Conservation (phyloP, 2,797 vertebrate genomes). For the Pipistrellus pipistrellus region DNA sequence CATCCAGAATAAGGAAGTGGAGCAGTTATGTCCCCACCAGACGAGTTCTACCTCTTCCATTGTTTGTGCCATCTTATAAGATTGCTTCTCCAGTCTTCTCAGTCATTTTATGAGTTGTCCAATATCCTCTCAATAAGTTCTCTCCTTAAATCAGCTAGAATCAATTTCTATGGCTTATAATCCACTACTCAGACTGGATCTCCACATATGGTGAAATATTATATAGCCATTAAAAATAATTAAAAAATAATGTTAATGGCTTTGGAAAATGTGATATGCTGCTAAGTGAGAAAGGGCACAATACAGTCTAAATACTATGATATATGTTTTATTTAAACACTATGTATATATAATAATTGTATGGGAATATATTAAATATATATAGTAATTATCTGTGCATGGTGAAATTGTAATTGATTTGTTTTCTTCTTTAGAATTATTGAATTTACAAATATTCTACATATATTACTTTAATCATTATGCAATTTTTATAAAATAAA, state of each 20-base stretch:
- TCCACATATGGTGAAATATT: background rate
- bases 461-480: background rate
- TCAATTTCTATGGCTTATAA: background rate
- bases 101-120: background rate
- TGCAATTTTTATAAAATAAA: background rate
- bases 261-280: background rate
- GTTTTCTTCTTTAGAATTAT: background rate
- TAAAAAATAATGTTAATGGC: background rate
- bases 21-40: background rate
- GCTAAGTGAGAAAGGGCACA: background rate
- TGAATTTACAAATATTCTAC: background rate
- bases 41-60: background rate
- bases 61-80: background rate
- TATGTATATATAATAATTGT: background rate
- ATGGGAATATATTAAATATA: background rate
- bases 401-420: background rate
- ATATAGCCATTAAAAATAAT: slow-evolving; percentile 4
- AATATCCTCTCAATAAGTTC: background rate
- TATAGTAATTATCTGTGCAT: background rate
- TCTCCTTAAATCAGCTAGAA: background rate
- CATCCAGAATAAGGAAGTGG: background rate
- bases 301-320: background rate
- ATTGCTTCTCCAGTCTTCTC: background rate
- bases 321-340: background rate
- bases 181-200: background rate